Evolutionary conservation across 2,113 vertebrate species (phyloP).

Genomic region (Pseudopipra pipra): DNA sequence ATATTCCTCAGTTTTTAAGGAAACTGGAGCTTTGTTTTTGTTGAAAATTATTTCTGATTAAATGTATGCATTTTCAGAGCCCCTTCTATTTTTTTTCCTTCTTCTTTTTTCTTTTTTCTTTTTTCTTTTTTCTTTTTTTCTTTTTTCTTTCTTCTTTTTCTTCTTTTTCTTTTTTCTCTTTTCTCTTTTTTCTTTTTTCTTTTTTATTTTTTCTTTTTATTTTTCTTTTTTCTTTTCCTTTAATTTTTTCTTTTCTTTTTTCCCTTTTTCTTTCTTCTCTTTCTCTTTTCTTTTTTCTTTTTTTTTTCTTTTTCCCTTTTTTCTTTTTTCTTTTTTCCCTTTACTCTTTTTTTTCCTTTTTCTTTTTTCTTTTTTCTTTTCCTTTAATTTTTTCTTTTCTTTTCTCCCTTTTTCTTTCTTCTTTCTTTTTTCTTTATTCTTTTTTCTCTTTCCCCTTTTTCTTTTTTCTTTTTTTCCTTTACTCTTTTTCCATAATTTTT

Average conservation of each 20-base stretch:
- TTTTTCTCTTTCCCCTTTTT: accelerated
- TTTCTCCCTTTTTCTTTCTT: too few relatives aligned
- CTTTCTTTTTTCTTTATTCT: accelerated
- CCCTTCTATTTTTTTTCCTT: accelerated
- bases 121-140: accelerated
- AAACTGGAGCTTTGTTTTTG: accelerated
- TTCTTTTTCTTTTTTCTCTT: too few relatives aligned
- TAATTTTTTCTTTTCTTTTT: too few relatives aligned
- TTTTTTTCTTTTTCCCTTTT: accelerated
- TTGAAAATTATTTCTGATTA: background rate
- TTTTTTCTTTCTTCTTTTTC: too few relatives aligned
- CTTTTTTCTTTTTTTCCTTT: background rate
- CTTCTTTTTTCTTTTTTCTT: accelerated
- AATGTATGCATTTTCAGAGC: background rate
- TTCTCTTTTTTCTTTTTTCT: accelerated
- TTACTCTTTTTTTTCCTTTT: too few relatives aligned
- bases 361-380: accelerated
- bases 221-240: accelerated
- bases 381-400: too few relatives aligned
- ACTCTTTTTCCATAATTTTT: accelerated
- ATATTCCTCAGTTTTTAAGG: background rate
- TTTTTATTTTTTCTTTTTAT: too few relatives aligned
- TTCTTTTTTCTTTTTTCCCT: accelerated
- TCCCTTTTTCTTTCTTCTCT: accelerated
- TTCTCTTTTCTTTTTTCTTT: accelerated